These are phyloP conservation scores for Tragelaphus buxtoni DNA, from an alignment of 2,113 vertebrate species.

Conservation along the genomic window DNA sequence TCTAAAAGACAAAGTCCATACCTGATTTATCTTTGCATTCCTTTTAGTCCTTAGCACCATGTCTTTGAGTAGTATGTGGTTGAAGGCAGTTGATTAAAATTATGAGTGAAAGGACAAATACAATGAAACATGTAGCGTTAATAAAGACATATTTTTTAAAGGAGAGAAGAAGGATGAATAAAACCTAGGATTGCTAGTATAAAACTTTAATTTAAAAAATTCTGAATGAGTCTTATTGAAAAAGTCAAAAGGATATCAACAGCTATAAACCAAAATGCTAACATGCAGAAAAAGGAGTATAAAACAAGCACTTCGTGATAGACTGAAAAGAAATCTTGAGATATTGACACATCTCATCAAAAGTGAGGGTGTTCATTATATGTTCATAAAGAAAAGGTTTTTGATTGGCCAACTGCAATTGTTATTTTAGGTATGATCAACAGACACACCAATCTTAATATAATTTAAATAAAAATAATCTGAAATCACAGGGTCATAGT, in stretches of 20 bases:
- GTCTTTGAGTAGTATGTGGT: neutral
- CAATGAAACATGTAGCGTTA: neutral
- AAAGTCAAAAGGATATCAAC: neutral
- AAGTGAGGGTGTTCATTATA: neutral
- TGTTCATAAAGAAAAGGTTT: neutral
- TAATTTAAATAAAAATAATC: neutral
- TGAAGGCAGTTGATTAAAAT: neutral
- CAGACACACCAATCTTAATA: neutral
- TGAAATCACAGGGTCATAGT: neutral
- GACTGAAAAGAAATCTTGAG: neutral
- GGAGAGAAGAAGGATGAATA: neutral
- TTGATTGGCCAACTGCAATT: neutral
- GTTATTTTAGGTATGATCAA: neutral
- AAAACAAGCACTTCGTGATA: neutral
- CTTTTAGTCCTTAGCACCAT: neutral
- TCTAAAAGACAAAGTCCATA: neutral
- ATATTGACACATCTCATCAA: neutral
- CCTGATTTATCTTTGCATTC: neutral
- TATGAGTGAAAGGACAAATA: neutral
- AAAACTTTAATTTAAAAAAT: neutral
- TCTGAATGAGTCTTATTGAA: neutral
- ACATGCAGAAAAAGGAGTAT: neutral
- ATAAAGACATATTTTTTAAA: neutral
- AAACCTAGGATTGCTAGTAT: neutral
- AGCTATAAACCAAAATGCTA: neutral